Evolutionary conservation across 2,888 invertebrate species (phyloP).

Genomic region (Teleogryllus oceanicus): DNA sequence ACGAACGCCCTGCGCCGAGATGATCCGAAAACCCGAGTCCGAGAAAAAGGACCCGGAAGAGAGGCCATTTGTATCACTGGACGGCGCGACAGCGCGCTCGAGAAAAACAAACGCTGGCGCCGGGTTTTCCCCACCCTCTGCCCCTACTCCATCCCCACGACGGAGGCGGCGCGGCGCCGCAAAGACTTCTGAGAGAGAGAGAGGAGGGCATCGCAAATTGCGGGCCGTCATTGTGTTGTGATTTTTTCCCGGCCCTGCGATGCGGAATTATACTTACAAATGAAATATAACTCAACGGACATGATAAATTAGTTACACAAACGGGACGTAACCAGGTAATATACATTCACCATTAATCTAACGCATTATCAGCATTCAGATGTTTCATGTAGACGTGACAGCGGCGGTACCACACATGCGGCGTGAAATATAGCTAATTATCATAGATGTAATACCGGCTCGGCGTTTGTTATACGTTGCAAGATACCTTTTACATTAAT

Average conservation of each 20-base stretch:
- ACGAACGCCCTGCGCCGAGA: no score
- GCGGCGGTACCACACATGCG: constrained; percentile 18
- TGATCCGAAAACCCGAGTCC: background rate
- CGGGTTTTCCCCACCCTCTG: background rate
- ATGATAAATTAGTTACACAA: constrained; percentile 25
- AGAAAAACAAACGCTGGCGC: constrained; percentile 1
- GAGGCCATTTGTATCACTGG: background rate
- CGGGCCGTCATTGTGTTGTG: background rate
- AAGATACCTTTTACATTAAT: constrained; percentile 18
- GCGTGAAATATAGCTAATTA: constrained; percentile 25
- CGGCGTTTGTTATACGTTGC: constrained; percentile 22
- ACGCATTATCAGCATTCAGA: constrained; percentile 25
- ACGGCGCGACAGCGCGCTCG: background rate
- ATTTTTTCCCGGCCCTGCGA: background rate
- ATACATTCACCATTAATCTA: constrained; percentile 26
- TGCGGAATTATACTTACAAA: constrained; percentile 18
- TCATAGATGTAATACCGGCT: constrained; percentile 21
- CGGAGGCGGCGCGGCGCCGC: no score
- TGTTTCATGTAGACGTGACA: constrained; percentile 21
- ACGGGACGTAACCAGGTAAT: constrained; percentile 26
- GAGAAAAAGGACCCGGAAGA: background rate
- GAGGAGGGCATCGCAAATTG: background rate
- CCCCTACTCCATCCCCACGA: background rate
- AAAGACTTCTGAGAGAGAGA: no score
- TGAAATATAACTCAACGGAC: constrained; percentile 9